Evolutionary conservation across 2,113 vertebrate genomes (phyloP), one percentile per base, ranked within the genome.

Genomic region (Rhynchomys soricoides): DNA sequence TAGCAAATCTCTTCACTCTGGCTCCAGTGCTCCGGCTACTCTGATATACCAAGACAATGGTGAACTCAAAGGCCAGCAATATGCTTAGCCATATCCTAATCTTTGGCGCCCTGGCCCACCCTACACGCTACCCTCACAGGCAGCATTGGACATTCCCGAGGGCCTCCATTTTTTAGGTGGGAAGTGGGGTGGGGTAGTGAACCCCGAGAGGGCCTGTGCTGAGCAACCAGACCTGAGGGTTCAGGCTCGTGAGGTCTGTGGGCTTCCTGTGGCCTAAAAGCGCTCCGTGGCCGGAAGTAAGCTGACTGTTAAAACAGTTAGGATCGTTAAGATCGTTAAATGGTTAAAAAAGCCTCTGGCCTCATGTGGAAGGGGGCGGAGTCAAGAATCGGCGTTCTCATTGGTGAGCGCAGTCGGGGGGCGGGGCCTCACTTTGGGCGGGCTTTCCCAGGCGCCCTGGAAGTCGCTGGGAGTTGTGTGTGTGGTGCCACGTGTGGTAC

Each of bases 291-390:
- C 0, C 0, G 2, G 15, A 73, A 7, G n/a, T 0, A 59, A 37
- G 34, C 29, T 0, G 7, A 34, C 52, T 5, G 57, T 24, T 79
- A 7, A 90, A 17, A 57, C 37, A 3, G 5, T 43, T 52, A 1
- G 29, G 59, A 31, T 59, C 0, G 7, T 73, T 55, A 71, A 1
- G 10, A 12, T 1, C 52, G 12, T 62, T 52, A 29, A 50, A 43
- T 11, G 5, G 13, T 37, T n/a, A n/a, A 4, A 71, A 86, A 83
- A 86, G 48, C 90, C 22, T 5, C 66, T 37, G 55, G 0, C 34
- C 0, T 19, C 9, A 0, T 0, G 0, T 3, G 0, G 6, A 3
- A 0, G 31, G 52, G 86, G 87, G 86, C 64, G 73, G 82, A 50
- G 64, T n/a, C 55, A 15, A 37, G 5, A 15, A 11, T 34, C 0